phyloP scores from a whole-genome alignment of 2,888 invertebrate species.

The Bursaphelenchus okinawaensis region DNA sequence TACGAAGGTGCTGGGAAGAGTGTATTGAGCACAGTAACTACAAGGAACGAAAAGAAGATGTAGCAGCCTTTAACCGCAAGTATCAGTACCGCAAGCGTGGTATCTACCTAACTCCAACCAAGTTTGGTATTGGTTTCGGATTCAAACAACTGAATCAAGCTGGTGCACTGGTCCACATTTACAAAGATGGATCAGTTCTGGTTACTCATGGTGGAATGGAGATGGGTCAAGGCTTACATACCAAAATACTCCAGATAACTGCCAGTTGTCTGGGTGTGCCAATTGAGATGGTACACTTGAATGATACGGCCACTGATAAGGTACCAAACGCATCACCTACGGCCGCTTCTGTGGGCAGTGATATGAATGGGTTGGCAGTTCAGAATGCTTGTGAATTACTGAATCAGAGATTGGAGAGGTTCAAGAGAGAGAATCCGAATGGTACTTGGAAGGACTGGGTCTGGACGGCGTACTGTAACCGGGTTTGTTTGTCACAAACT shows the following conservation, averaged over 20 bases:
- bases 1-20: constrained; percentile 58
- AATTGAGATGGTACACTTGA: constrained; percentile 60
- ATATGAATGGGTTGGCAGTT: constrained; percentile 85
- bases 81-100: constrained; percentile 48
- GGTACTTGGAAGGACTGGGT: constrained; percentile 82
- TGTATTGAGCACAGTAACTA: constrained; percentile 55
- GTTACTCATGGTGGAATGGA: constrained; percentile 81
- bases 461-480: constrained; percentile 70
- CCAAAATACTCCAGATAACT: constrained; percentile 34
- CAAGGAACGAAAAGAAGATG: constrained; percentile 38
- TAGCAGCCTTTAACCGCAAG: constrained; percentile 57
- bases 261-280: constrained; percentile 47
- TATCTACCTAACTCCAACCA: constrained; percentile 51
- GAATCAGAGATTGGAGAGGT: constrained; percentile 70
- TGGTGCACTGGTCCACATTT: constrained; percentile 80
- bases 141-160: constrained; percentile 60
- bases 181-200: constrained; percentile 73
- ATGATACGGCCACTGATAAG: constrained; percentile 80
- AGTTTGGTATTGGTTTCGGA: constrained; percentile 58
- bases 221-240: constrained; percentile 87
- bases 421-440: constrained; percentile 71
- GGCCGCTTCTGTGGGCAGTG: constrained; percentile 80
- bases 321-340: constrained; percentile 85
- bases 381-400: constrained; percentile 67
- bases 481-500: constrained; percentile 74